phyloP scores from a whole-genome alignment of 2,797 vertebrate genomes.

The Coilia nasus region DNA sequence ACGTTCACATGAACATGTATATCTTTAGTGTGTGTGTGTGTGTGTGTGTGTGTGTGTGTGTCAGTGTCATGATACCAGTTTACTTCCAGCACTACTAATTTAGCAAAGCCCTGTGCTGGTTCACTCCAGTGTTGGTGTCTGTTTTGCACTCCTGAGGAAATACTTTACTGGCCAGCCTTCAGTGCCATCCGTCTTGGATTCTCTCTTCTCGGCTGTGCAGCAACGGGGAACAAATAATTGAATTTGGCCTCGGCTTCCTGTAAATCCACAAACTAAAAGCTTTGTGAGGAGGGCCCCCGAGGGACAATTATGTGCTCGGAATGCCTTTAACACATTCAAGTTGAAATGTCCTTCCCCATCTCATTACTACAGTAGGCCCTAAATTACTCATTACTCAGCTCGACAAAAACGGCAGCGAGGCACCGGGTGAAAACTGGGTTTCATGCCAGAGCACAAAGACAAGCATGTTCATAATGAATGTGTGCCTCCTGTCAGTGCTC shows the following conservation, averaged over 20 bases:
- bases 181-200: background rate
- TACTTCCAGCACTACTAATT: no score
- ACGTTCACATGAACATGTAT: no score
- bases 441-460: slow-evolving; percentile 1
- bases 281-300: background rate
- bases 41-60: no score
- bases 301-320: background rate
- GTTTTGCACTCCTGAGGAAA: background rate
- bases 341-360: background rate
- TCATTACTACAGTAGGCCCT: slow-evolving; percentile 58
- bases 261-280: slow-evolving; percentile 22
- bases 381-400: slow-evolving; percentile 56
- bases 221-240: slow-evolving; percentile 2
- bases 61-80: no score
- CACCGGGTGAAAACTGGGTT: background rate
- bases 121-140: no score
- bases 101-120: no score
- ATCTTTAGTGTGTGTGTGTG: no score
- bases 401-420: background rate
- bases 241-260: background rate
- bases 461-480: slow-evolving; percentile 9
- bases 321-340: slow-evolving; percentile 13
- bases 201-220: background rate
- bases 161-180: background rate
- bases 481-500: background rate